phyloP scores from a whole-genome alignment of 2,113 vertebrate genomes.

The Apodemus speciosus region DNA sequence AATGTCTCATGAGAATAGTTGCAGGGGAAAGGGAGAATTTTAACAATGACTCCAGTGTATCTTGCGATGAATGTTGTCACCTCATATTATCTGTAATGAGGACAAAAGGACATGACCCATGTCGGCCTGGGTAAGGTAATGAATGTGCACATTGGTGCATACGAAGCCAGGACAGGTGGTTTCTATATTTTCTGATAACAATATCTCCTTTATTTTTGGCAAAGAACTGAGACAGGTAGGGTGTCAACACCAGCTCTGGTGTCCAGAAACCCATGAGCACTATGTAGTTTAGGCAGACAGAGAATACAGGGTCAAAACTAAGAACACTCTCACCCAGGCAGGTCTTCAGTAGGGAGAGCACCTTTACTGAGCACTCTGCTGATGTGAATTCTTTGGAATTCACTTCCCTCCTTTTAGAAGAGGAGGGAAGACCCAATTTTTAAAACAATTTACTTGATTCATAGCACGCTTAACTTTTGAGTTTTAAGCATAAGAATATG shows the following conservation, averaged over 20 bases:
- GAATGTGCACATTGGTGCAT: rapidly evolving
- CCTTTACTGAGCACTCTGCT: rapidly evolving
- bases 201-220: background rate
- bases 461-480: rapidly evolving
- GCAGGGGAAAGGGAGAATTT: background rate
- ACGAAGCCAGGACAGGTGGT: background rate
- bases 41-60: background rate
- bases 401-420: rapidly evolving
- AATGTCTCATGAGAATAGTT: background rate
- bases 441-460: rapidly evolving
- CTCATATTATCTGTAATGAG: background rate
- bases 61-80: background rate
- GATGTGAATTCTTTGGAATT: too few relatives aligned
- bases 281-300: background rate
- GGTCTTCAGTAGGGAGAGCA: rapidly evolving
- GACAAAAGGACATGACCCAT: background rate
- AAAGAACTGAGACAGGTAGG: background rate
- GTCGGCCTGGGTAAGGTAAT: background rate
- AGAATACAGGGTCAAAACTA: background rate
- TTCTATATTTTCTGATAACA: background rate
- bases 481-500: background rate
- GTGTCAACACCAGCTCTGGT: rapidly evolving
- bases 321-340: background rate
- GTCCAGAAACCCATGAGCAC: background rate
- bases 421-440: rapidly evolving